phyloP scores from a whole-genome alignment of 2,888 invertebrate genomes.

The Folsomia candida region DNA sequence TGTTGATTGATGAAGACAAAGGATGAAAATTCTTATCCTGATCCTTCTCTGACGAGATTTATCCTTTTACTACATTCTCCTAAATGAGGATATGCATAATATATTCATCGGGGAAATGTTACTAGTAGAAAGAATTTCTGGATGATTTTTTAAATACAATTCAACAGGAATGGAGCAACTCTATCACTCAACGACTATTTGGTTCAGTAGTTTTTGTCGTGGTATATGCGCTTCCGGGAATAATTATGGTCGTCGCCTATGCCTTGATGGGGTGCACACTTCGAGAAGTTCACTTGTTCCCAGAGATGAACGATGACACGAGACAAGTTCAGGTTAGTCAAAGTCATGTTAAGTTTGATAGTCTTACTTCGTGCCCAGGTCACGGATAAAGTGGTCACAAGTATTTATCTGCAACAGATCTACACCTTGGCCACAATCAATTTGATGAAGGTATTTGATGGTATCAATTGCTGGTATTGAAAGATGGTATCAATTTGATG shows the following conservation, averaged over 20 bases:
- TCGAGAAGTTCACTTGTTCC: slow-evolving; percentile 67
- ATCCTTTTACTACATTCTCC: too few relatives aligned
- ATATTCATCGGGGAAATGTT: too few relatives aligned
- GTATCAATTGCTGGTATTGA: too few relatives aligned
- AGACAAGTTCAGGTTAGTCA: neutral
- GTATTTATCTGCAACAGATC: neutral
- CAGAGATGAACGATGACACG: slow-evolving; percentile 55
- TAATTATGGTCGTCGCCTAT: slow-evolving; percentile 58
- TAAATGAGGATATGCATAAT: too few relatives aligned
- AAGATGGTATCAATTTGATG: too few relatives aligned
- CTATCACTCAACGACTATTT: slow-evolving; percentile 58
- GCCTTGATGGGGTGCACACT: slow-evolving; percentile 68
- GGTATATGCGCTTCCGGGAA: slow-evolving; percentile 73
- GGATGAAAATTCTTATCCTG: too few relatives aligned
- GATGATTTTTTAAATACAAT: too few relatives aligned
- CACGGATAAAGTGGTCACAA: too few relatives aligned
- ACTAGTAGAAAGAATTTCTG: too few relatives aligned
- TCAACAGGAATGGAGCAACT: slow-evolving; percentile 48
- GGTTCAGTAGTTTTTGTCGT: slow-evolving; percentile 69
- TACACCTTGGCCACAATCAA: neutral
- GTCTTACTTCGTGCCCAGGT: neutral
- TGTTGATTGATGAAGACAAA: too few relatives aligned
- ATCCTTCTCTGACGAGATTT: too few relatives aligned
- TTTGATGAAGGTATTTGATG: too few relatives aligned
- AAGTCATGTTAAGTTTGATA: neutral